A percentile compares a stretch with the other conserved stretches of the same genome.
Conservation (phyloP, 1,140 invertebrate species). For the Halotydeus destructor region DNA sequence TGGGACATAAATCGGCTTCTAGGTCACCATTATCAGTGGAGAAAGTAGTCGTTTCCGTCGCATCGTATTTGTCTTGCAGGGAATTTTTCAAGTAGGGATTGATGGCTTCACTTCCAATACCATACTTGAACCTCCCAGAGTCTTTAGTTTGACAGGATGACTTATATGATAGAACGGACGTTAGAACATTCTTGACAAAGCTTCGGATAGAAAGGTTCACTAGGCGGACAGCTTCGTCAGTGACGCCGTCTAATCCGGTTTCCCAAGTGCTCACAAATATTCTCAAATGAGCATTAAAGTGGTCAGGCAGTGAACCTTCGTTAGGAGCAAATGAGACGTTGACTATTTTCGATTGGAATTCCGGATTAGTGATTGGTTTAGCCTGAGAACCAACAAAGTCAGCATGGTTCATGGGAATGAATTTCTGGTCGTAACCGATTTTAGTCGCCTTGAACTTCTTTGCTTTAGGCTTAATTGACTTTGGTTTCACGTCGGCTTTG, state of each 20-base stretch:
- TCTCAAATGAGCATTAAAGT: constrained; percentile 48
- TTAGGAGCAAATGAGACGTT: constrained; percentile 18
- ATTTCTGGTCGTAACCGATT: no score
- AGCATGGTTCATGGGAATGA: no score
- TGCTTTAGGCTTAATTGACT: background rate
- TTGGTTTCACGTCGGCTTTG: background rate
- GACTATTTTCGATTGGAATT: background rate
- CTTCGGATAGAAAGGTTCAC: constrained; percentile 44
- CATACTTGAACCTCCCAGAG: constrained; percentile 43
- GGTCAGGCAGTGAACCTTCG: constrained; percentile 41
- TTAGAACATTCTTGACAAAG: constrained; percentile 38
- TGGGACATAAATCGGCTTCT: background rate
- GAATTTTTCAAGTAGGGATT: constrained; percentile 45
- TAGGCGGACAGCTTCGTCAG: constrained; percentile 48
- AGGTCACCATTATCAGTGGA: constrained; percentile 1
- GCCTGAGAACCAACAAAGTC: no score
- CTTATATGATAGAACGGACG: constrained; percentile 40
- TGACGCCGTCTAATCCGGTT: constrained; percentile 48
- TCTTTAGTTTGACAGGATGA: constrained; percentile 42
- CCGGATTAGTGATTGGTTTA: no score
- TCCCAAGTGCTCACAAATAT: constrained; percentile 62
- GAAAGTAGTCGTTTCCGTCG: background rate
- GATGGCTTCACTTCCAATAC: constrained; percentile 42
- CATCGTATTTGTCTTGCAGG: background rate
- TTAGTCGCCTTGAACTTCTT: background rate